Conservation (phyloP, 1,140 invertebrate species). For the Bacillus rossius region DNA sequence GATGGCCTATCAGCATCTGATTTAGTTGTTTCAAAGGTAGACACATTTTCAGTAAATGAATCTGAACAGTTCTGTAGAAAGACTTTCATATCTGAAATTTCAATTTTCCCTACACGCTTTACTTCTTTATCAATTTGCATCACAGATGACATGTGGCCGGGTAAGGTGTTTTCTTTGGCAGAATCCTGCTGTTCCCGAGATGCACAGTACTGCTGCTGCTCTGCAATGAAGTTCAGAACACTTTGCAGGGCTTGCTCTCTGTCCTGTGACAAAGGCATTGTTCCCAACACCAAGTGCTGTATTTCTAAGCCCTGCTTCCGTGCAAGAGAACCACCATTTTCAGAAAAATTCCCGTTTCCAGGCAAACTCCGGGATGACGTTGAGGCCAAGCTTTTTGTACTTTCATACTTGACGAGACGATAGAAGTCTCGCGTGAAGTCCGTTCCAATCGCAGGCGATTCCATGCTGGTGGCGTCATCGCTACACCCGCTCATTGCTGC, state of each 20-base stretch:
- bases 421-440: slow-evolving; percentile 74
- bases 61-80: no score
- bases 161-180: neutral
- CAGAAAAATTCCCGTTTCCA: neutral
- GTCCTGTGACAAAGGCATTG: slow-evolving; percentile 40
- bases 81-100: no score
- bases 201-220: slow-evolving; percentile 62
- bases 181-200: slow-evolving; percentile 11
- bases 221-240: slow-evolving; percentile 66
- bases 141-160: neutral
- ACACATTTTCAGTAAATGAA: no score
- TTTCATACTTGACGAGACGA: slow-evolving; percentile 71
- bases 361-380: slow-evolving; percentile 53
- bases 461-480: slow-evolving; percentile 49
- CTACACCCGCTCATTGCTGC: slow-evolving; percentile 58
- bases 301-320: neutral
- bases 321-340: neutral
- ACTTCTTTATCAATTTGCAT: neutral
- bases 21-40: no score
- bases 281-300: neutral
- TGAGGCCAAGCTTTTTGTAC: slow-evolving; percentile 69
- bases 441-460: slow-evolving; percentile 57
- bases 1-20: no score
- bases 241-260: slow-evolving; percentile 64
- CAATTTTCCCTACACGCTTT: neutral